Evolutionary conservation across 2,888 invertebrate genomes (phyloP).

Genomic region (Eremobia ochroleuca): DNA sequence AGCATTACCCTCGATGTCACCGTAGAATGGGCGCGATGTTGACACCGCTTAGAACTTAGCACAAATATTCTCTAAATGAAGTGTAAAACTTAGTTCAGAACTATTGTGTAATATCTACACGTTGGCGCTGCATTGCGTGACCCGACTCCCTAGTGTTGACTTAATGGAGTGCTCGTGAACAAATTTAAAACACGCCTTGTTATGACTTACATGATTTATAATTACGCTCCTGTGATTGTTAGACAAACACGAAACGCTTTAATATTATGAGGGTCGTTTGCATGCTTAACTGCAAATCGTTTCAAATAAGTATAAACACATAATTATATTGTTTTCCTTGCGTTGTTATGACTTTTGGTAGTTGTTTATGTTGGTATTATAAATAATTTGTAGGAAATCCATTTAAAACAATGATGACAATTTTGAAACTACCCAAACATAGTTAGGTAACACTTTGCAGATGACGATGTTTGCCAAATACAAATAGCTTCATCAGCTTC

Average conservation of each 20-base stretch:
- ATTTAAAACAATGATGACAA: neutral
- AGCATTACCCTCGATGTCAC: neutral
- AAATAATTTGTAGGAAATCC: neutral
- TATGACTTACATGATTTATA: conserved; percentile 79
- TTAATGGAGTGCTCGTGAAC: conserved; percentile 86
- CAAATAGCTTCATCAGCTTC: neutral
- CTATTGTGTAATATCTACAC: conserved; percentile 77
- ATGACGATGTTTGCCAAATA: neutral
- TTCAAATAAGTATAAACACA: neutral
- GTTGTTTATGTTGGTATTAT: neutral
- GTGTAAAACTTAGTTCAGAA: conserved; percentile 26
- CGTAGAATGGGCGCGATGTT: too few relatives aligned
- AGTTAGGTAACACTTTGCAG: neutral
- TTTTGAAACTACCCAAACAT: neutral
- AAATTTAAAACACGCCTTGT: conserved; percentile 79
- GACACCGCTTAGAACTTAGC: neutral
- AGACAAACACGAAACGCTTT: conserved; percentile 62
- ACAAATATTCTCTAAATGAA: conserved; percentile 12
- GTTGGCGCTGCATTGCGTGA: conserved; percentile 82
- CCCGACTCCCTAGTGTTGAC: conserved; percentile 82
- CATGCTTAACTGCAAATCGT: conserved; percentile 33
- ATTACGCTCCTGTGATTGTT: conserved; percentile 63
- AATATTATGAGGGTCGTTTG: conserved; percentile 52
- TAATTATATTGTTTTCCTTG: neutral
- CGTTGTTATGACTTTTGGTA: neutral